Evolutionary conservation across 2,888 invertebrate genomes (phyloP), one percentile per base, ranked within the genome.

Genomic region (Macrophya annulata): DNA sequence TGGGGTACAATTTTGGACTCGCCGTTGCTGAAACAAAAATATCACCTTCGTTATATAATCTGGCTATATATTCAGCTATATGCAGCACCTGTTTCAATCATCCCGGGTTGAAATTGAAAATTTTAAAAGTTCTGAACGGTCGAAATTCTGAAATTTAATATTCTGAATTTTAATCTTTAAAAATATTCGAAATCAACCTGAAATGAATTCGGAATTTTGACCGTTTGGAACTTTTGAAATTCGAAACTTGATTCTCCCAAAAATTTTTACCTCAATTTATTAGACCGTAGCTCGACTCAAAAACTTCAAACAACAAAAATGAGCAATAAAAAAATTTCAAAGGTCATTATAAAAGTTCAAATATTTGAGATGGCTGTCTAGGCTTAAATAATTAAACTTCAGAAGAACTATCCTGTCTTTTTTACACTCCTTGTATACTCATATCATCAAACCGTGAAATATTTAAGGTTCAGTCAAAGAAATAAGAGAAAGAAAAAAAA

Each of bases 11-110:
- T 86, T 93, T 91, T 86, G 90, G 92, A 84, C 92, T 90, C 85
- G 91, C 92, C 62, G 90, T 91, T 2, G 93, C 93, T 93, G 88
- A 83, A 92, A 90, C 87, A 90, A 86, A 88, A 79, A 87, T 85
- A 68, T 83, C 45, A 45, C 43, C 40, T 43, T 74, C 43, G 45
- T 74, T 74, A 43, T 40, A n/a, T 15, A 31, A 17, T n/a, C 68
- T 62, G 21, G 25, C 68, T 31, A 8, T 68, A 6, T 37, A 31
- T 37, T 10, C 5, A 37, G 31, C 17, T 6, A 15, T 37, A 37
- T 12, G 25, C 17, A 68, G 68, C 6, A 0, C 15, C 37, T 15
- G 37, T 12, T 68, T 15, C 37, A 37, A 37, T 68, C 37, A 68
- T 37, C 62, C 25, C 1, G 31, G 31, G 31, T 31, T 31, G 31